A percentile compares a stretch with the other conserved stretches of the same genome.
Evolutionary conservation across 2,113 vertebrate species (phyloP).

Genomic region (Trogon melanurus): DNA sequence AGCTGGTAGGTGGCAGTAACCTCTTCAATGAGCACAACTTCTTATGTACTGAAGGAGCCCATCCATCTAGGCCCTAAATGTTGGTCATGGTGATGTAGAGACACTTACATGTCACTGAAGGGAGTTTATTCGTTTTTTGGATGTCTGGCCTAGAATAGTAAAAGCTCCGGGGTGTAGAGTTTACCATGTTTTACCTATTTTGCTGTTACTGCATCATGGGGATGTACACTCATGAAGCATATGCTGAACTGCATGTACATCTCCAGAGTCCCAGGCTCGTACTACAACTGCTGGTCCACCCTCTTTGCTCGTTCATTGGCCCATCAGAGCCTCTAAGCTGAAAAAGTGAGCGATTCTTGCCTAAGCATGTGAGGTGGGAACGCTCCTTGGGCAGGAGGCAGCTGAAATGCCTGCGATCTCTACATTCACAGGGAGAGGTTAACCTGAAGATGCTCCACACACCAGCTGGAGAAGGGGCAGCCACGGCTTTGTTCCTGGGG

Average conservation of each 20-base stretch:
- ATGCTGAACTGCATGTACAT: neutral
- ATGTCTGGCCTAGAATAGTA: neutral
- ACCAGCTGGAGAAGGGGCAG: neutral
- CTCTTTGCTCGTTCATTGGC: neutral
- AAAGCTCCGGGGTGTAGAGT: neutral
- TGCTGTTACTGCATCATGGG: neutral
- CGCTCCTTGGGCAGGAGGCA: neutral
- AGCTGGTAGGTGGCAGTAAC: conserved; percentile 1
- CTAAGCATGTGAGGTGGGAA: neutral
- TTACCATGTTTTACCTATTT: neutral
- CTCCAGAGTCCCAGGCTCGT: neutral
- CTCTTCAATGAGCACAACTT: neutral
- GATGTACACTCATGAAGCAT: neutral
- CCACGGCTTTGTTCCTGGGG: neutral
- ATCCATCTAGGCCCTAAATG: neutral
- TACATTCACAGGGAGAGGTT: neutral
- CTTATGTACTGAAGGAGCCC: neutral
- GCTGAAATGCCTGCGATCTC: neutral
- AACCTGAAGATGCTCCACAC: neutral
- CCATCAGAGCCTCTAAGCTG: neutral
- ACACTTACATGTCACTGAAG: neutral
- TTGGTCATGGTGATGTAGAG: neutral
- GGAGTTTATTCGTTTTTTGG: neutral
- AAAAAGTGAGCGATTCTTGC: neutral
- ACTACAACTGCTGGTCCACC: neutral